These are phyloP conservation scores for Drosophila meridiana DNA, from an alignment of 2,888 invertebrate genomes.

Conservation along the genomic window DNA sequence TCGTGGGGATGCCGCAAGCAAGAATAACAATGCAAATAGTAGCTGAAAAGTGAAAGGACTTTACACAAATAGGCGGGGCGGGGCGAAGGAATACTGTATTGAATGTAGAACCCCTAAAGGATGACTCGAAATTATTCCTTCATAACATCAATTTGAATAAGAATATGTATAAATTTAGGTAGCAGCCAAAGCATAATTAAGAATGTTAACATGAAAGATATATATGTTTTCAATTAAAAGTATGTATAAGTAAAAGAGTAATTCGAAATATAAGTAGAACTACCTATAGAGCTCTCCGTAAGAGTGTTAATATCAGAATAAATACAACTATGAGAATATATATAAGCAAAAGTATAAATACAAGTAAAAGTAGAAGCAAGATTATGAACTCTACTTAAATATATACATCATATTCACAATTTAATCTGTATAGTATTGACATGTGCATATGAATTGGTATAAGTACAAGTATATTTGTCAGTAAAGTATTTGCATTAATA, in stretches of 20 bases:
- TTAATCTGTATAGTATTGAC: no score
- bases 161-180: neutral
- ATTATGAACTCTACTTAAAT: neutral
- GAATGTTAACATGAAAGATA: neutral
- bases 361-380: neutral
- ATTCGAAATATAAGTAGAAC: neutral
- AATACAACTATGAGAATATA: neutral
- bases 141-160: neutral
- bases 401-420: no score
- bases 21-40: neutral
- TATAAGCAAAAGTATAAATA: neutral
- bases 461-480: no score
- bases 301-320: neutral
- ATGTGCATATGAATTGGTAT: no score
- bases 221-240: no score
- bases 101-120: neutral
- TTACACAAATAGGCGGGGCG: neutral
- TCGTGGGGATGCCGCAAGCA: neutral
- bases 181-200: neutral
- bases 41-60: slow-evolving; percentile 13
- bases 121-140: neutral
- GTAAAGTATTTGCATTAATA: no score
- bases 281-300: neutral
- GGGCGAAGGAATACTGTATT: neutral
- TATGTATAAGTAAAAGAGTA: neutral